phyloP scores from a whole-genome alignment of 2,113 vertebrate genomes.

The Centropus bengalensis region DNA sequence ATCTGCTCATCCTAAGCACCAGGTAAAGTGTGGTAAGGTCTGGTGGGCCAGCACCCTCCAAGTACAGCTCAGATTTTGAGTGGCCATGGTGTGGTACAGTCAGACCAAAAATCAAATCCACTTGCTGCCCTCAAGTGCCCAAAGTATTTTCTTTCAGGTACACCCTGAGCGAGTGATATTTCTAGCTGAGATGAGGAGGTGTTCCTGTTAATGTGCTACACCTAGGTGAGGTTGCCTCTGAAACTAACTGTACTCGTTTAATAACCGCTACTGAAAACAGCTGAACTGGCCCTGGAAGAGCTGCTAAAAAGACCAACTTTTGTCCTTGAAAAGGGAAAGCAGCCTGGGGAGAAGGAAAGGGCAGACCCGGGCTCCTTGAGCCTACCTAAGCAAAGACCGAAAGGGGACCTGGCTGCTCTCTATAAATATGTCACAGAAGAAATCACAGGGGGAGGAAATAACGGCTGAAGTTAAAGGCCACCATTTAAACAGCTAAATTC shows the following conservation, averaged over 20 bases:
- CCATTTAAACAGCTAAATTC: neutral
- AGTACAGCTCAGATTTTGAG: neutral
- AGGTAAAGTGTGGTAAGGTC: neutral
- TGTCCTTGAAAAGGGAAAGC: slow-evolving; percentile 20
- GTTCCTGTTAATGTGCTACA: neutral
- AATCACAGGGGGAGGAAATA: neutral
- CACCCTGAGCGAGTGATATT: neutral
- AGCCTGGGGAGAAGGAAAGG: neutral
- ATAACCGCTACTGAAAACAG: neutral
- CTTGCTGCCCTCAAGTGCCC: neutral
- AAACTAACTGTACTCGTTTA: neutral
- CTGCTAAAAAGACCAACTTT: neutral
- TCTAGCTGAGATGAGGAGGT: neutral
- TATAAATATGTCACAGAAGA: neutral
- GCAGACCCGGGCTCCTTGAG: neutral
- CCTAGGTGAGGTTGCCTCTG: neutral
- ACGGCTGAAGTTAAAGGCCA: slow-evolving; percentile 21
- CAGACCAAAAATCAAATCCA: neutral
- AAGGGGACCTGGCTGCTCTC: neutral
- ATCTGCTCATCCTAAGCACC: neutral
- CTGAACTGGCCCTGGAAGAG: neutral
- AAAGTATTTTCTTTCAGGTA: neutral
- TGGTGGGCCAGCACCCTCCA: rapidly evolving
- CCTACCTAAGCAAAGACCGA: neutral
- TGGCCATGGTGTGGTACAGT: neutral